Evolutionary conservation across 2,888 invertebrate genomes (phyloP).

Genomic region (Chirona hameri): DNA sequence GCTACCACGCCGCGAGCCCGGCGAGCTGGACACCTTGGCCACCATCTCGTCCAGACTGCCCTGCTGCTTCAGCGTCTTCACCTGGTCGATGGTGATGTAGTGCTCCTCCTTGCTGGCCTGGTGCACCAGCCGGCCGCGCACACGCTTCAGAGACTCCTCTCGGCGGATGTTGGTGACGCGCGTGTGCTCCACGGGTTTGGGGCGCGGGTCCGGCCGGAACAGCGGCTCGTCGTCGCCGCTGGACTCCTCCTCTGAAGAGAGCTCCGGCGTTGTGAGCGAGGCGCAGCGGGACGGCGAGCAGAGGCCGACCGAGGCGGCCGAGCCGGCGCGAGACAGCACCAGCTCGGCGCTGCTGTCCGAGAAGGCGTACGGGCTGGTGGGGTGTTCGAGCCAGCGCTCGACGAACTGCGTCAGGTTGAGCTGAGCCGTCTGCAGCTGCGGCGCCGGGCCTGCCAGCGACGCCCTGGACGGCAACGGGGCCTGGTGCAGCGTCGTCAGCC

Average conservation of each 20-base stretch:
- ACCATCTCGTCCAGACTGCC: constrained; percentile 9
- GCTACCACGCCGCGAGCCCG: neutral
- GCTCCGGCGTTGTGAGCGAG: neutral
- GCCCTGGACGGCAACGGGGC: neutral
- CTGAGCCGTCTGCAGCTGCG: constrained; percentile 55
- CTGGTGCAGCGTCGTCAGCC: constrained; percentile 56
- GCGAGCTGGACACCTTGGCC: neutral
- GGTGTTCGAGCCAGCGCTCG: constrained; percentile 83
- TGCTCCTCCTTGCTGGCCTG: constrained; percentile 23
- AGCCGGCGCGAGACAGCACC: constrained; percentile 1
- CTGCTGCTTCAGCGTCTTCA: constrained; percentile 22
- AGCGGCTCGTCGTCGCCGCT: neutral
- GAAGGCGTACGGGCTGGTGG: constrained; percentile 68
- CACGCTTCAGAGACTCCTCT: neutral
- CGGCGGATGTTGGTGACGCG: neutral
- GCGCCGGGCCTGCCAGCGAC: neutral
- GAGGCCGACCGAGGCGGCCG: neutral
- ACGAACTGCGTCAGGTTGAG: constrained; percentile 79
- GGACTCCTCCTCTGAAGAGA: neutral
- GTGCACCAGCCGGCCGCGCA: neutral
- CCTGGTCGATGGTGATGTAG: constrained; percentile 12
- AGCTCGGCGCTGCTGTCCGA: constrained; percentile 2
- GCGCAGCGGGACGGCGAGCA: neutral
- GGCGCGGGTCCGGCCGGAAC: neutral
- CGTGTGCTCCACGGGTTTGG: neutral